Conservation (phyloP, 1,140 invertebrate species). For the Tetramorium simillimum region DNA sequence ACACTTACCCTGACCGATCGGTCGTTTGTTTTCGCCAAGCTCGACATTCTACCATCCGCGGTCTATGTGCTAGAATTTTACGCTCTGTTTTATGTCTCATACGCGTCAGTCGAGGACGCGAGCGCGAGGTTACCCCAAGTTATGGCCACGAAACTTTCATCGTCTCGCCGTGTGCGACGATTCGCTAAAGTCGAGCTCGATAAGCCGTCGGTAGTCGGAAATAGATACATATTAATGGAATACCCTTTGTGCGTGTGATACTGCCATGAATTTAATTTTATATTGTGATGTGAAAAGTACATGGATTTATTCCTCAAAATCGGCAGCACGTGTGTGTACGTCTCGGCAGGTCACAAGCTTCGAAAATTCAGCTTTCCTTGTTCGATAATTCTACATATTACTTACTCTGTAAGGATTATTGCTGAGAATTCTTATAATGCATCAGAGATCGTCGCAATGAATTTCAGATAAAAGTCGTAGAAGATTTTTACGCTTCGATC, state of each 20-base stretch:
- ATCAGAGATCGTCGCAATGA: neutral
- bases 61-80: neutral
- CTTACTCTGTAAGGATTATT: neutral
- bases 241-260: neutral
- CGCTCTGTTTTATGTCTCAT: conserved; percentile 15
- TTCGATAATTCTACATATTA: neutral
- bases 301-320: neutral
- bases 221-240: no score
- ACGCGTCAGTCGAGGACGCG: neutral
- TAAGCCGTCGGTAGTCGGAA: neutral
- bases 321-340: neutral
- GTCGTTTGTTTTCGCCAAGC: conserved; percentile 20
- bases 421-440: neutral
- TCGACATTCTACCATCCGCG: conserved; percentile 25
- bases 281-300: neutral
- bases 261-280: neutral
- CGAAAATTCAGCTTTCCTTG: neutral
- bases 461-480: neutral
- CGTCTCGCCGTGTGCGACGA: neutral
- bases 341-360: neutral
- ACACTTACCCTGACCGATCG: neutral
- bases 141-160: conserved; percentile 9
- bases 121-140: neutral
- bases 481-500: neutral
- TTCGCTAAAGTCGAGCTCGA: neutral